phyloP scores from a whole-genome alignment of 1,140 invertebrate species.

The Eumeta japonica region DNA sequence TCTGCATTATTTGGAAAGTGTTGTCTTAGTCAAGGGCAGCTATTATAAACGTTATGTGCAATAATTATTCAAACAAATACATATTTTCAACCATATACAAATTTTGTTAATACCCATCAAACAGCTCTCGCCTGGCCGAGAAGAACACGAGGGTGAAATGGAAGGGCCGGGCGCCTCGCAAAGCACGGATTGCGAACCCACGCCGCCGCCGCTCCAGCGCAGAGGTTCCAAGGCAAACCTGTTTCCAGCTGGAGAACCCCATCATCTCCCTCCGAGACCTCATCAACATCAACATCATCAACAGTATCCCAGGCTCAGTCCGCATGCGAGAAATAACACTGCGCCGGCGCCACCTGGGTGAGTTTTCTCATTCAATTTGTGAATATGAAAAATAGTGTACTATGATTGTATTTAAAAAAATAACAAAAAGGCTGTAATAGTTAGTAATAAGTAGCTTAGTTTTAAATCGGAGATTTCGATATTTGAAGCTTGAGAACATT shows the following conservation, averaged over 20 bases:
- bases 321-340: slow-evolving; percentile 71
- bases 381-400: no score
- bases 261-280: slow-evolving; percentile 45
- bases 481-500: no score
- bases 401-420: no score
- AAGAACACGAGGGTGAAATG: slow-evolving; percentile 73
- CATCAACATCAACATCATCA: no score
- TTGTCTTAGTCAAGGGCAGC: not conserved
- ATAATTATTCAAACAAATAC: no score
- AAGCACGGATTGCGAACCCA: slow-evolving; percentile 90
- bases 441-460: no score
- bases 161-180: slow-evolving; percentile 80
- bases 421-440: no score
- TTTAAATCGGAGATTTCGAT: no score
- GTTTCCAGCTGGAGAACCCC: slow-evolving; percentile 64
- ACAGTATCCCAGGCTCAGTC: slow-evolving; percentile 72
- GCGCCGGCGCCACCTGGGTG: no score
- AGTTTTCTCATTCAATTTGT: slow-evolving; percentile 5
- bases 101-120: not conserved
- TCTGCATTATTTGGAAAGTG: not conserved
- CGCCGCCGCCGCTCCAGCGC: slow-evolving; percentile 82
- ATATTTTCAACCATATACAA: no score
- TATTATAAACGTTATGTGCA: no score
- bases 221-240: slow-evolving; percentile 91
- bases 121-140: slow-evolving; percentile 78